phyloP scores from a whole-genome alignment of 2,888 invertebrate genomes.

The Aspidiotus rigidus region DNA sequence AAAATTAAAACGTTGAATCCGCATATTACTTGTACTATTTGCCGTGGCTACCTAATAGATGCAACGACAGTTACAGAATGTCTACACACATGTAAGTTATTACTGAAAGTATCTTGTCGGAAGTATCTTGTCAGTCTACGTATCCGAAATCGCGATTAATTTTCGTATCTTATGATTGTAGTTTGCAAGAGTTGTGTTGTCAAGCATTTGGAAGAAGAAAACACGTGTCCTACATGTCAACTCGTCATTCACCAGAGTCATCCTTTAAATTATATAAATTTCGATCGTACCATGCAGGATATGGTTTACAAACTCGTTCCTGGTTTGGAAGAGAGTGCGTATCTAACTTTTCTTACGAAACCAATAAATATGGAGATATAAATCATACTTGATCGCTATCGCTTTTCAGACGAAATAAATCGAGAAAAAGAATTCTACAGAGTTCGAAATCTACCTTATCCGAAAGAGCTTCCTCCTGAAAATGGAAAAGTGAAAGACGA shows the following conservation, averaged over 20 bases:
- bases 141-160: too few relatives aligned
- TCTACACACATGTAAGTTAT: slow-evolving; percentile 82
- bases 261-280: slow-evolving; percentile 96
- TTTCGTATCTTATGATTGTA: slow-evolving; percentile 41
- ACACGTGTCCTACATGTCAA: slow-evolving; percentile 94
- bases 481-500: slow-evolving; percentile 64
- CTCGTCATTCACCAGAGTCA: slow-evolving; percentile 98
- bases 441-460: slow-evolving; percentile 78
- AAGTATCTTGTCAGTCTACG: too few relatives aligned
- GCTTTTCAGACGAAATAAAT: slow-evolving; percentile 67
- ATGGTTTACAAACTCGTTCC: slow-evolving; percentile 99
- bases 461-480: slow-evolving; percentile 72
- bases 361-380: too few relatives aligned
- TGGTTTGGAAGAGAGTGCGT: slow-evolving; percentile 45
- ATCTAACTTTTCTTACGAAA: too few relatives aligned
- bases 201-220: slow-evolving; percentile 94
- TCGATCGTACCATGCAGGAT: slow-evolving; percentile 99
- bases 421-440: slow-evolving; percentile 88
- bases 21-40: slow-evolving; percentile 93
- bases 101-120: neutral
- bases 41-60: slow-evolving; percentile 93
- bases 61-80: slow-evolving; percentile 98
- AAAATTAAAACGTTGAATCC: slow-evolving; percentile 84
- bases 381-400: too few relatives aligned
- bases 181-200: slow-evolving; percentile 98